Percentiles rank a stretch among this genome's conserved stretches.
Conservation (phyloP, 2,888 invertebrate genomes). For the Phymatocera aterrima region DNA sequence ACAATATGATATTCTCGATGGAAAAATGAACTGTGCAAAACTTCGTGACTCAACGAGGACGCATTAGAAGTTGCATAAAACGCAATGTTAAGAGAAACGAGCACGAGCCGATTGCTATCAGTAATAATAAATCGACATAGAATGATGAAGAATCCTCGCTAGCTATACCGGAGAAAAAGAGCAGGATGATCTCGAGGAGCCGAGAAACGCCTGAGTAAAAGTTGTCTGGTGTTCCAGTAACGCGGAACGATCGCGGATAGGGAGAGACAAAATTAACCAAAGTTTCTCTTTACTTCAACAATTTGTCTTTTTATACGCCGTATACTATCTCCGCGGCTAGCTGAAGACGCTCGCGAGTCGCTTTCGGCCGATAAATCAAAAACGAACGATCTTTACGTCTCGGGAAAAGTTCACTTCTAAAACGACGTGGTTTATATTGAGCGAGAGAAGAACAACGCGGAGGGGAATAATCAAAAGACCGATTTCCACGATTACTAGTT, state of each 20-base stretch:
- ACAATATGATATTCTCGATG: background rate
- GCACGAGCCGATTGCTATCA: background rate
- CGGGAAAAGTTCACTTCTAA: conserved; percentile 20
- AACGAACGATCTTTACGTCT: conserved; percentile 15
- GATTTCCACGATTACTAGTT: conserved; percentile 8
- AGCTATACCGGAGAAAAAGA: background rate
- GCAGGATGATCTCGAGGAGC: too few species aligned
- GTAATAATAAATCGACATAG: conserved; percentile 9
- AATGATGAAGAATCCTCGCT: background rate
- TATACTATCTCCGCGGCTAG: conserved; percentile 13
- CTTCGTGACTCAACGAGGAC: background rate
- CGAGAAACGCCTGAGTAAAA: background rate
- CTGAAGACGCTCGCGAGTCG: background rate
- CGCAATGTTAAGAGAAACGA: background rate
- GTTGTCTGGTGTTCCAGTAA: conserved; percentile 5
- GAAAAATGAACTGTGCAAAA: background rate
- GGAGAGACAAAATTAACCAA: conserved; percentile 29
- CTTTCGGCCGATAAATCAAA: conserved; percentile 28
- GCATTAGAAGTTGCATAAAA: background rate
- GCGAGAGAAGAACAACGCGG: conserved; percentile 19
- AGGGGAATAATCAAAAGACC: conserved; percentile 20
- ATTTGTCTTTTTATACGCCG: conserved; percentile 29
- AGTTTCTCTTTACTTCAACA: conserved; percentile 36
- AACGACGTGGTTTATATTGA: conserved; percentile 36
- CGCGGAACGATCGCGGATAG: background rate